Evolutionary conservation across 2,113 vertebrate species (phyloP).

Genomic region (Orthonyx spaldingii): DNA sequence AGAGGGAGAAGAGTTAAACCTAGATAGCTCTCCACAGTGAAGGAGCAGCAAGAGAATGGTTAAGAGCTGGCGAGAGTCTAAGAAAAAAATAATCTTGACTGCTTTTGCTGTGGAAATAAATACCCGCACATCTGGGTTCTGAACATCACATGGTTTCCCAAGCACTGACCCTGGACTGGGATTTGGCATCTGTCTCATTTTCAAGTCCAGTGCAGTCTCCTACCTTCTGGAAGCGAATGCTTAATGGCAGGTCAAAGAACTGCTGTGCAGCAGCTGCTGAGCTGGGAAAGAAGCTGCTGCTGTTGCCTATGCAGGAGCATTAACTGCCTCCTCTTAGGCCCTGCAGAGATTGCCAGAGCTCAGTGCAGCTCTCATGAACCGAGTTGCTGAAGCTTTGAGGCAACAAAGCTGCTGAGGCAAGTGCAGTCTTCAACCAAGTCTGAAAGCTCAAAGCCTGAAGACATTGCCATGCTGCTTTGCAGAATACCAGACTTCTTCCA

Average conservation of each 20-base stretch:
- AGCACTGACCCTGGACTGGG: background rate
- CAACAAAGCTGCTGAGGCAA: background rate
- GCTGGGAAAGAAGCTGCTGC: background rate
- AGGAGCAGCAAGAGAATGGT: background rate
- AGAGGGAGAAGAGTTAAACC: background rate
- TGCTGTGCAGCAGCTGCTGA: background rate
- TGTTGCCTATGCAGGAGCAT: background rate
- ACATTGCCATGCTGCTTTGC: background rate
- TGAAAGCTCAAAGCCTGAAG: background rate
- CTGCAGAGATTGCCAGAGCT: background rate
- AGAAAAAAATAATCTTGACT: background rate
- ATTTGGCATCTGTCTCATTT: background rate
- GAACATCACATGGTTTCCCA: background rate
- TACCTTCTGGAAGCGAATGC: background rate
- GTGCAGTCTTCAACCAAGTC: background rate
- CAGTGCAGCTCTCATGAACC: background rate
- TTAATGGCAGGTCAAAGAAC: background rate
- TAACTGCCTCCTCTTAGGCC: background rate
- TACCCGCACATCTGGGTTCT: background rate
- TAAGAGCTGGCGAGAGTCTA: background rate
- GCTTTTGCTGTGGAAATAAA: background rate
- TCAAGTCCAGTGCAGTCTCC: background rate
- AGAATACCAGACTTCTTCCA: background rate
- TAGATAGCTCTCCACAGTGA: background rate
- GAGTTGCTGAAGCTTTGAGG: background rate